Evolutionary conservation across 2,888 invertebrate genomes (phyloP), one percentile per base, ranked within the genome.

Genomic region (Ametastegia equiseti): DNA sequence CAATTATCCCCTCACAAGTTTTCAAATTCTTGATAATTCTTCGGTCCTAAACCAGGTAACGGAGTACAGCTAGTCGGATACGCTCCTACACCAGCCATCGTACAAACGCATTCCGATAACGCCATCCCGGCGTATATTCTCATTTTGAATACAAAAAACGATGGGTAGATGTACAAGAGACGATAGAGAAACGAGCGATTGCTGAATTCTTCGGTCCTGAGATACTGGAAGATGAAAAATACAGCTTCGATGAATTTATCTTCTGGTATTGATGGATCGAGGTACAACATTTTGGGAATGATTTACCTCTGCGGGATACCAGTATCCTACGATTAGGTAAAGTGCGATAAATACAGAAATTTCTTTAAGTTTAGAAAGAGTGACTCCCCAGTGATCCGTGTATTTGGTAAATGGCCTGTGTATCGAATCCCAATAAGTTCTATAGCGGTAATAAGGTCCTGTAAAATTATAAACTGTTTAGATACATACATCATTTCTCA

Each of bases 361-460:
- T 87, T 93, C 94, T 86, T 94, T 94, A 3, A 97, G 89, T 88
- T 96, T 96, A 79, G 94, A 92, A 2, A 94, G 88, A 0, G 97
- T 95, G 45, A 94, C 93, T 23, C 92, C 92, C 86, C 93, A 92
- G 86, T 94, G 95, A 83, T 95, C 93, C 0, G 94, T 95, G 91
- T 94, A 92, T 87, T 94, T 93, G 83, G 94, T 93, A 87, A 95
- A 96, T 3, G 96, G 95, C 83, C 94, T 92, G 67, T 94, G 91
- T 86, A 96, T 94, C 91, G 95, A 97, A 90, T 98, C 98, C 88
- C 94, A 93, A 89, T 96, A 98, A 9, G 97, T 97, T 87, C 97
- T 94, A 90, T 97, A 99, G 75, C 97, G 95, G 92, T 96, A 98
- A 91, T 98, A 99, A 0, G 99, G 99, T 81, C 99, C 98, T 98